Percentiles rank a stretch among this genome's conserved stretches.
These are phyloP conservation scores for Unio delphinus DNA, from an alignment of 2,888 invertebrate genomes.

Conservation along the genomic window DNA sequence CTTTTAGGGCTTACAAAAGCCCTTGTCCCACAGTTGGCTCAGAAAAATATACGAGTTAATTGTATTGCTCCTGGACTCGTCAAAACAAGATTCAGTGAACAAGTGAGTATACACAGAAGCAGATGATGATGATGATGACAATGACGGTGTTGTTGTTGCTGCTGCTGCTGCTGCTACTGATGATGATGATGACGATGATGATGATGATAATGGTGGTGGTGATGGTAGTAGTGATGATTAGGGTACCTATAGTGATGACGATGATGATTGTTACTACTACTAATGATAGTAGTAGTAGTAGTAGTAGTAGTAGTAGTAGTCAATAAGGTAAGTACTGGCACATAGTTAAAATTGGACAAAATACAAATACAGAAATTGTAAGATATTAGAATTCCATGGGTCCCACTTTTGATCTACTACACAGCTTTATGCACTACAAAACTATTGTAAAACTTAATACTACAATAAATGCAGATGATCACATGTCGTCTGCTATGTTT, in stretches of 20 bases:
- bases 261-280: neutral
- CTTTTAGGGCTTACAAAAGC: constrained; percentile 89
- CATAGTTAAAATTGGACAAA: no score
- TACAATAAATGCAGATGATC: no score
- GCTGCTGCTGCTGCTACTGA: neutral
- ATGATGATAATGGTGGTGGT: neutral
- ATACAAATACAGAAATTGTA: no score
- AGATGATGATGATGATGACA: neutral
- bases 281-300: neutral
- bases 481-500: no score
- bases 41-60: constrained; percentile 91
- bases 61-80: constrained; percentile 93
- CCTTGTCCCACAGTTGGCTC: constrained; percentile 81
- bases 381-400: no score
- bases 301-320: no score
- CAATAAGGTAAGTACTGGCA: no score
- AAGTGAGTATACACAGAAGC: constrained; percentile 51
- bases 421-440: no score
- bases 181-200: neutral
- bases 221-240: neutral
- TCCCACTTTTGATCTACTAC: no score
- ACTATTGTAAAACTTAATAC: no score
- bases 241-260: neutral
- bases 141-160: neutral
- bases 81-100: constrained; percentile 86